phyloP scores from a whole-genome alignment of 35 echinoderm and acorn worm species.

The Apostichopus parvimensis region DNA sequence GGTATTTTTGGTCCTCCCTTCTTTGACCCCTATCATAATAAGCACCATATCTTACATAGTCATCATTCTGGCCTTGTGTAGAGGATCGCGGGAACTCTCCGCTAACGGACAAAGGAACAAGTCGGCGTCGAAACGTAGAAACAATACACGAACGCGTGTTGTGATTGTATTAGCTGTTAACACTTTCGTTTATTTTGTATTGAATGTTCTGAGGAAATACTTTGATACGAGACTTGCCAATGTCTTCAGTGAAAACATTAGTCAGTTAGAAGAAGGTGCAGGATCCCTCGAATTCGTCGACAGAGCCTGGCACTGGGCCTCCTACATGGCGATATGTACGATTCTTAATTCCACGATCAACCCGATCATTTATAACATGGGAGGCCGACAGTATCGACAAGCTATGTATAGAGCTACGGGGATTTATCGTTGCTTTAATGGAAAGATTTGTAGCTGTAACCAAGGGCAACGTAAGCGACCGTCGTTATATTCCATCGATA shows the following conservation, averaged over 20 bases:
- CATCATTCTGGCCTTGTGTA: neutral
- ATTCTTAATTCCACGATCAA: constrained; percentile 29
- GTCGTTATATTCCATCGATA: no score
- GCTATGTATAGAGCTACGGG: no score
- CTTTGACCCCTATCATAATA: neutral
- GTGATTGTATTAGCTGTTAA: neutral
- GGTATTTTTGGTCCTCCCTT: neutral
- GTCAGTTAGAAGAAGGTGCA: no score
- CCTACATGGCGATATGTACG: constrained; percentile 43
- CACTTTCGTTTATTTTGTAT: constrained; percentile 25
- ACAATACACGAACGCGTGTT: neutral
- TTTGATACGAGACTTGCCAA: neutral
- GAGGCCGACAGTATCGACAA: neutral
- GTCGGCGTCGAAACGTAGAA: neutral
- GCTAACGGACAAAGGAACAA: neutral
- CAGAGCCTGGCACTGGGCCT: constrained; percentile 3
- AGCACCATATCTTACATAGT: neutral
- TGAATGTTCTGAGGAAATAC: constrained; percentile 8
- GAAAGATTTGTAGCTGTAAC: no score
- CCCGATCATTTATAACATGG: constrained; percentile 42
- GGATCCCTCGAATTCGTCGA: no score
- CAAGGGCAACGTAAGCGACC: no score
- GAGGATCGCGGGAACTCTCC: neutral
- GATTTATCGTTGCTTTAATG: no score
- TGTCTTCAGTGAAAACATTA: neutral